Conservation (phyloP, 2,113 vertebrate species). For the Vulpes vulpes region DNA sequence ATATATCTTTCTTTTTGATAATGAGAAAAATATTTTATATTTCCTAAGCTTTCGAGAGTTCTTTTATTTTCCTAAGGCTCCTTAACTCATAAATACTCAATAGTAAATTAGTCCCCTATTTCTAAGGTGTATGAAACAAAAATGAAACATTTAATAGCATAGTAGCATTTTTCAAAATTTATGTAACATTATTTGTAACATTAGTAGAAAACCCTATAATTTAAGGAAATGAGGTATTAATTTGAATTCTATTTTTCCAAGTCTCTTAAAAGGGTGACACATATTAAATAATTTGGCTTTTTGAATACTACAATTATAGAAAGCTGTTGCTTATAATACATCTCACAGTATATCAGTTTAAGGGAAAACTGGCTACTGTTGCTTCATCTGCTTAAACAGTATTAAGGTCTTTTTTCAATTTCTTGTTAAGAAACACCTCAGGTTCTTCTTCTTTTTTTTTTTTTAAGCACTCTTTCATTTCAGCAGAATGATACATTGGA, state of each 20-base stretch:
- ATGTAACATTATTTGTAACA: not conserved
- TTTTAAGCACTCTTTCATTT: constrained; percentile 73
- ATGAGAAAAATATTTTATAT: not conserved
- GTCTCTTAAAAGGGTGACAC: not conserved
- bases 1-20: not conserved
- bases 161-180: constrained; percentile 25
- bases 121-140: constrained; percentile 33
- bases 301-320: not conserved
- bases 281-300: constrained; percentile 25
- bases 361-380: not conserved
- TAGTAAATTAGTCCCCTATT: constrained; percentile 25
- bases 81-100: not conserved
- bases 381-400: constrained; percentile 30
- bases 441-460: constrained; percentile 6
- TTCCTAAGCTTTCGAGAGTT: not conserved
- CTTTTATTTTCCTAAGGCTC: not conserved
- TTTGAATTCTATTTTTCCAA: constrained; percentile 41
- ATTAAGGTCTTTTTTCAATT: constrained; percentile 65
- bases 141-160: constrained; percentile 35
- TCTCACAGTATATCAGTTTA: not conserved
- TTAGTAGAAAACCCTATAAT: not conserved
- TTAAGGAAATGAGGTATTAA: constrained; percentile 21
- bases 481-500: constrained; percentile 73
- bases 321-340: not conserved
- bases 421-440: constrained; percentile 63